Conservation (phyloP, 2,888 invertebrate species). For the Minunthozetes semirufus region DNA sequence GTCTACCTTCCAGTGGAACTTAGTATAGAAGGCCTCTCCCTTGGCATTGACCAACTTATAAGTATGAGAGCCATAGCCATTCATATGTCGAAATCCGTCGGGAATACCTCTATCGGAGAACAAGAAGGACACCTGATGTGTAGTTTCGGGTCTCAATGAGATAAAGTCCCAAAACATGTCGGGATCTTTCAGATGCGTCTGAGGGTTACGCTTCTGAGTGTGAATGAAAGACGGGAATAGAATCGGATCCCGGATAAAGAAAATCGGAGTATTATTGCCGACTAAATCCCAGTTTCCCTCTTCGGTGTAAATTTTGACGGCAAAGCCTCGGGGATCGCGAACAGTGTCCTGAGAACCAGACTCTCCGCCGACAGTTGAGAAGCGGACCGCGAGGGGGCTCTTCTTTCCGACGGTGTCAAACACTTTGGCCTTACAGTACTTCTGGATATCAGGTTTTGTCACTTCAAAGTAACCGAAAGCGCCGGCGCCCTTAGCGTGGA, state of each 20-base stretch:
- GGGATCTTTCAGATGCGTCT: constrained; percentile 69
- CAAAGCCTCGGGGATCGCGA: constrained; percentile 85
- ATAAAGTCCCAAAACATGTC: constrained; percentile 97
- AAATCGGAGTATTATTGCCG: constrained; percentile 81
- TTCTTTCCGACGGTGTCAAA: constrained; percentile 69
- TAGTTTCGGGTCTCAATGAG: constrained; percentile 74
- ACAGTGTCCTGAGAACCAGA: constrained; percentile 83
- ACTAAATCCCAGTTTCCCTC: constrained; percentile 85
- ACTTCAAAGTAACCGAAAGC: constrained; percentile 79
- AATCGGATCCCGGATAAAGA: constrained; percentile 82
- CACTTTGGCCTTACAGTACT: constrained; percentile 69
- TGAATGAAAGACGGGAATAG: constrained; percentile 92
- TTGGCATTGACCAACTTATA: constrained; percentile 78
- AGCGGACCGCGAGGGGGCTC: constrained; percentile 70
- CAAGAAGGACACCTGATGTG: constrained; percentile 73
- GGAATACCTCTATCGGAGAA: constrained; percentile 89
- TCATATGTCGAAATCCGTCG: constrained; percentile 85
- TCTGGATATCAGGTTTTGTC: constrained; percentile 68
- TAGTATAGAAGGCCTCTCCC: constrained; percentile 67
- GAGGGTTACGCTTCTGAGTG: constrained; percentile 92
- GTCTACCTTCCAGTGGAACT: constrained; percentile 75
- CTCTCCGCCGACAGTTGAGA: constrained; percentile 77
- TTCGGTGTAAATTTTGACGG: constrained; percentile 86
- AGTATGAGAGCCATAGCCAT: constrained; percentile 90
- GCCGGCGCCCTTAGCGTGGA: constrained; percentile 88